Percentiles rank a stretch among this genome's conserved stretches.
These are phyloP conservation scores for Chirona hameri DNA, from an alignment of 2,888 invertebrate species.

Conservation along the genomic window DNA sequence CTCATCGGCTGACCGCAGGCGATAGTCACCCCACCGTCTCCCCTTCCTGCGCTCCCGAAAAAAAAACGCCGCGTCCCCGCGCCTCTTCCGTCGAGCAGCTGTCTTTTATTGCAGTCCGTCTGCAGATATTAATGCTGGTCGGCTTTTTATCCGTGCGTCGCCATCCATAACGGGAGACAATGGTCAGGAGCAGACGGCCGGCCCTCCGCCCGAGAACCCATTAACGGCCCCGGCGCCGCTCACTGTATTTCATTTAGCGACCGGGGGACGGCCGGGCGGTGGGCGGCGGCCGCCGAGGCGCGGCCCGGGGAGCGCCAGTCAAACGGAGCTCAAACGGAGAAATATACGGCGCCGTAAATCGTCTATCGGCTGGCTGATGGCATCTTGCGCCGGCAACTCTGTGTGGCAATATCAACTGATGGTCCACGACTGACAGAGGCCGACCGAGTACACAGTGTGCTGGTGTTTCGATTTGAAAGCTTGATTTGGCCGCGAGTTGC, in stretches of 20 bases:
- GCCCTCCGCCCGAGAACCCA: background rate
- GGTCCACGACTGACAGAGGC: too few relatives aligned
- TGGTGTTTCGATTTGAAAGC: too few relatives aligned
- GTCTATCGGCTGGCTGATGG: background rate
- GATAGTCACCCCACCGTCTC: background rate
- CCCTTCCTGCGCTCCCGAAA: background rate
- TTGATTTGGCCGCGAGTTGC: too few relatives aligned
- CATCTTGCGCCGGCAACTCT: background rate
- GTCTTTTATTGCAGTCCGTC: slow-evolving; percentile 23
- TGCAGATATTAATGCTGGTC: slow-evolving; percentile 7
- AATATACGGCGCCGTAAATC: background rate
- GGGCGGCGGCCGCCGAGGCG: background rate
- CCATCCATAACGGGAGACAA: slow-evolving; percentile 10
- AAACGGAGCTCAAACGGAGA: background rate
- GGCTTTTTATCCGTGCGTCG: slow-evolving; percentile 4
- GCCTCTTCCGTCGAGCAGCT: background rate
- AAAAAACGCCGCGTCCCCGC: background rate
- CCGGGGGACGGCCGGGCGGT: background rate
- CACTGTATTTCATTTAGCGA: slow-evolving; percentile 24
- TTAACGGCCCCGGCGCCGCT: background rate
- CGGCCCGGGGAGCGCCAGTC: background rate
- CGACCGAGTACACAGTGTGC: too few relatives aligned
- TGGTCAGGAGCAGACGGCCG: background rate
- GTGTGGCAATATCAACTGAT: too few relatives aligned
- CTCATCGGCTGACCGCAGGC: background rate